Base-by-base conservation (phyloP, 1,140 invertebrate genomes). In the Palaemon carinicauda region DNA sequence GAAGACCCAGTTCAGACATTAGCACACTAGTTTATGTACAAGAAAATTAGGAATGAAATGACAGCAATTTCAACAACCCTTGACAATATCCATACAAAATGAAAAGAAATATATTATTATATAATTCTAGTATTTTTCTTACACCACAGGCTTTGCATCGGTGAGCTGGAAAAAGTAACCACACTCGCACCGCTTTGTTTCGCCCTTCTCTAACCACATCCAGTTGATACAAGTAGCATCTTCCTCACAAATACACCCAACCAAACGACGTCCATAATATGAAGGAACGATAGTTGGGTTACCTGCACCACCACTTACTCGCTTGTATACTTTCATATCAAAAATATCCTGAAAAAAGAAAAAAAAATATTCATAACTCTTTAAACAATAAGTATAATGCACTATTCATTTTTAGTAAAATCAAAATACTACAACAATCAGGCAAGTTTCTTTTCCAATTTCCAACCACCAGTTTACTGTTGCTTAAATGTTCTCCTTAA, bases 161-260 rank as follows among this genome's bases (percentile, higher is more conserved):
- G 95, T 94, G 88, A 99, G 92, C 93, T 98, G 97, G 93, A 98
- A 99, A 97, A 97, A 99, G 91, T 98, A 94, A 54, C 98, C 98
- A 92, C 98, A 99, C 91, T 96, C 95, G 91, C 98, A 99, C 88
- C 98, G 95, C 90, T 96, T 96, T 53, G 96, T 95, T 89, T 95
- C 94, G 21, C 96, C 97, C 91, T 95, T 94, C 91, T 98, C 94
- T 89, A 99, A 91, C 95, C 97, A 97, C 95, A 99, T 98, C 96
- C 96, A 99, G 90, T 95, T 96, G 88, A 99, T 94, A 87, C 93
- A 92, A 82, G 95, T 94, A 24, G 96, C 94, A 91, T 99, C 98
- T 92, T 98, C 97, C 92, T 99, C 97, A 92, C 98, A 99, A 91
- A 99, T 94, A 92, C 98, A 99, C 80, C 98, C 98, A 90, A 99